A percentile compares a stretch with the other conserved stretches of the same genome.
These are phyloP conservation scores for Micropterix aruncella DNA, from an alignment of 2,888 invertebrate genomes.

Conservation along the genomic window DNA sequence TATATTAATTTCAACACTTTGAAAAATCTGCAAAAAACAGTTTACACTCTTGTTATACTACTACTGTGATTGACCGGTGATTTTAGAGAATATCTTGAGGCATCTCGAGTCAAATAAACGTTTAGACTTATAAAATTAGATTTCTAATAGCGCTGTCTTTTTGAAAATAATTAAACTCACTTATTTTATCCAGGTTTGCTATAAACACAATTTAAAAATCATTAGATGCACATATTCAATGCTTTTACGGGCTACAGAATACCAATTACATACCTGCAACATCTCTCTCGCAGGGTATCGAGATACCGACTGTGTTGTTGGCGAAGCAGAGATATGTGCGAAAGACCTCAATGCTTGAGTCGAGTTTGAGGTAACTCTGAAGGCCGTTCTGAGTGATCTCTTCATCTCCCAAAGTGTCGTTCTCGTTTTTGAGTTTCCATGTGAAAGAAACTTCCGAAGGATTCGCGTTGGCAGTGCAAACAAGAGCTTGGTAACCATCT, in stretches of 20 bases:
- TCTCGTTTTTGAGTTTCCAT: slow-evolving; percentile 76
- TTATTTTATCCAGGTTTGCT: slow-evolving; percentile 58
- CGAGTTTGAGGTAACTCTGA: slow-evolving; percentile 45
- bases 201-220: slow-evolving; percentile 19
- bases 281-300: slow-evolving; percentile 48
- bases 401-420: slow-evolving; percentile 56
- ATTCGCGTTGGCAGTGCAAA: slow-evolving; percentile 72
- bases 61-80: background rate
- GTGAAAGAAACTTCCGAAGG: slow-evolving; percentile 61
- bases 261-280: slow-evolving; percentile 42
- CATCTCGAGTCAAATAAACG: background rate
- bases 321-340: slow-evolving; percentile 76
- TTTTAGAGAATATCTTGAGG: background rate
- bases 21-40: too few relatives aligned
- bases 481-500: slow-evolving; percentile 60
- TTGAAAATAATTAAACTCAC: slow-evolving; percentile 31
- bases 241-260: background rate
- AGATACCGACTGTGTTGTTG: slow-evolving; percentile 66
- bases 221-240: background rate
- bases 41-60: slow-evolving; percentile 1
- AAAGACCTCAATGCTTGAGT: slow-evolving; percentile 43
- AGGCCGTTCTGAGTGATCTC: slow-evolving; percentile 31
- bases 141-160: too few relatives aligned
- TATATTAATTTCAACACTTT: too few relatives aligned
- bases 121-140: too few relatives aligned